Conservation (phyloP, 1,140 invertebrate genomes). For the Steinernema khuongi region DNA sequence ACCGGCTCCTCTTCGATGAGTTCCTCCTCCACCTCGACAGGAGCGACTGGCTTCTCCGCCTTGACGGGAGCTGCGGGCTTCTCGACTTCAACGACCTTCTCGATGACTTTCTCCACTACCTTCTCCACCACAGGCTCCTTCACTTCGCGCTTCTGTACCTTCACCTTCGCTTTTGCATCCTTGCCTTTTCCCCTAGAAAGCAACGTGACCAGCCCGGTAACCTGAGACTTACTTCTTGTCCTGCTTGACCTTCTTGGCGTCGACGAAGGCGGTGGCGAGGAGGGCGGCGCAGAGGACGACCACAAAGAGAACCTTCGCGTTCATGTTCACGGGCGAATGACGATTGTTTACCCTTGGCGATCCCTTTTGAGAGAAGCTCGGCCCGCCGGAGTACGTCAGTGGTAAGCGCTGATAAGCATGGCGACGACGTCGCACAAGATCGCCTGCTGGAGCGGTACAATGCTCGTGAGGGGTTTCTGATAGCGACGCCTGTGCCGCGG, state of each 20-base stretch:
- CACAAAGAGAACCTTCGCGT: conserved; percentile 7
- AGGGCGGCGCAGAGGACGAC: neutral
- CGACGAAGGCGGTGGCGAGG: neutral
- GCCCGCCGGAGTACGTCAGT: neutral
- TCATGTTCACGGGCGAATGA: neutral
- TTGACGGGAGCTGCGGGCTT: conserved; percentile 5
- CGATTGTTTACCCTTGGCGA: neutral
- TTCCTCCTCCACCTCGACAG: neutral
- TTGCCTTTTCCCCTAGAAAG: neutral
- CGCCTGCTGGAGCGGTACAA: no score
- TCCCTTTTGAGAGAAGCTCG: neutral
- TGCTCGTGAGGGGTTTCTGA: no score
- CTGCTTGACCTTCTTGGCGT: conserved; percentile 10
- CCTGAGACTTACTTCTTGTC: neutral
- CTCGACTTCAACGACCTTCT: conserved; percentile 11
- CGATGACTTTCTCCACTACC: neutral
- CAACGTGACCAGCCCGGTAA: neutral
- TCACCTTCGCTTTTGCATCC: neutral
- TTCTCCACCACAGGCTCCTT: neutral
- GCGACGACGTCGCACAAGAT: no score
- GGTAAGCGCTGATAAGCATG: neutral
- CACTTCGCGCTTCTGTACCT: conserved; percentile 5
- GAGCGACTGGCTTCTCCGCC: neutral
- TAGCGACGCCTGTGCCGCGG: no score
- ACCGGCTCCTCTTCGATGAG: neutral